Evolutionary conservation across 2,113 vertebrate species (phyloP), one percentile per base, ranked within the genome.

Genomic region (Entelurus aequoreus): DNA sequence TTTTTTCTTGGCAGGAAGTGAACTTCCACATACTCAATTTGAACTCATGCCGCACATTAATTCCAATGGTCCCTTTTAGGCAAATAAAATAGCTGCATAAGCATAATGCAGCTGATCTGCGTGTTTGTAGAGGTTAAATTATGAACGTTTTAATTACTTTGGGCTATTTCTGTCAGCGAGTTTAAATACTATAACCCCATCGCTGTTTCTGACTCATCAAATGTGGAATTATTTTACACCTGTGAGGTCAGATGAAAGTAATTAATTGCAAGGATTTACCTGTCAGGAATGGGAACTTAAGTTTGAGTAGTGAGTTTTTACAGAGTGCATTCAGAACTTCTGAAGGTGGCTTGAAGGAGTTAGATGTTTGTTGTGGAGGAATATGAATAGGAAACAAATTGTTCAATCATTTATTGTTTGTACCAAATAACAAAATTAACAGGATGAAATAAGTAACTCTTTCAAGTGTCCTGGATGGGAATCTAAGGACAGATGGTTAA

Each of bases 191-290:
- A 19, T 15, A 15, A 49, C 10, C 6, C n/a, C 37, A 58, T 5
- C 1, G 40, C 51, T 48, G 8, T 47, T 68, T 60, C 56, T 38
- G 14, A 38, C 66, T 48, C 60, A 14, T 76, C 63, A 74, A 71
- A 70, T 76, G 58, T 15, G 38, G 55, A 69, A 74, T 78, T 75
- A 75, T 71, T 79, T 69, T 79, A 50, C 19, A 62, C 16, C 51
- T 6, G 54, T 37, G 57, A 77, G 55, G 55, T 76, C 63, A 62
- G 71, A 63, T 69, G 64, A 74, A 81, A 77, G 75, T 68, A 84
- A 81, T 83, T 81, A 77, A 62, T 68, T 62, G 48, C 62, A 50
- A 38, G 57, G 65, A 80, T 66, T 69, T 74, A 64, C 63, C 71
- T 78, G 78, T 71, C 80, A 63, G 37, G 16, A 61, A 6, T 57